Evolutionary conservation across 2,888 invertebrate genomes (phyloP).

Genomic region (Caenorhabditis angaria): DNA sequence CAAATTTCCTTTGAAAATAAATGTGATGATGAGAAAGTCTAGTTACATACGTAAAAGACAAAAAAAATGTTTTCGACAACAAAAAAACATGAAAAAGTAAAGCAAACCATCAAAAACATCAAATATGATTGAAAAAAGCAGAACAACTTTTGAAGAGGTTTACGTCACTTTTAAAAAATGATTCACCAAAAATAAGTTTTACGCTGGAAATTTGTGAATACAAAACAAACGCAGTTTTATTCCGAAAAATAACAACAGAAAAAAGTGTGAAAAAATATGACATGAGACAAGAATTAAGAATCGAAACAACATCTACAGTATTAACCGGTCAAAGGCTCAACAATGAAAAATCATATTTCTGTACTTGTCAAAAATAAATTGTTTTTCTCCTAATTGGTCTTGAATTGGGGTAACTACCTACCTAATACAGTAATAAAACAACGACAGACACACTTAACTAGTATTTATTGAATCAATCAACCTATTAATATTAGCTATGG

Average conservation of each 20-base stretch:
- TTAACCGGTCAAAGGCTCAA: not conserved
- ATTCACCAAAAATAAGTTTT: not conserved
- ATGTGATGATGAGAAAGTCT: too few species aligned
- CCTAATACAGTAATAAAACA: too few species aligned
- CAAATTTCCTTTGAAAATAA: too few species aligned
- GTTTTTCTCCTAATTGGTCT: not conserved
- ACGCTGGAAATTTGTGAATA: not conserved
- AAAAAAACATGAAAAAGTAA: not conserved
- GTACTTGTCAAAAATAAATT: not conserved
- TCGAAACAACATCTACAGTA: not conserved
- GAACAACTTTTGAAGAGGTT: not conserved
- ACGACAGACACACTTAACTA: too few species aligned
- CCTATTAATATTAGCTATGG: too few species aligned
- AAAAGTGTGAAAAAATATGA: not conserved
- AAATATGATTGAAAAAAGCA: constrained; percentile 1
- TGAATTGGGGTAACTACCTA: too few species aligned
- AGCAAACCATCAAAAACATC: constrained; percentile 4
- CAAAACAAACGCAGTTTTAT: not conserved
- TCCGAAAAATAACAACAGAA: not conserved
- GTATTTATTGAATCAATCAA: too few species aligned
- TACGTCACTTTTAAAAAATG: not conserved
- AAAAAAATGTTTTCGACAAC: not conserved
- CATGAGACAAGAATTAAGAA: too few species aligned
- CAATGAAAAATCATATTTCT: not conserved
- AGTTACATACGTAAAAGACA: not conserved